These are phyloP conservation scores for Brachypalpus laphriformis DNA, from an alignment of 2,888 invertebrate species.

Conservation along the genomic window DNA sequence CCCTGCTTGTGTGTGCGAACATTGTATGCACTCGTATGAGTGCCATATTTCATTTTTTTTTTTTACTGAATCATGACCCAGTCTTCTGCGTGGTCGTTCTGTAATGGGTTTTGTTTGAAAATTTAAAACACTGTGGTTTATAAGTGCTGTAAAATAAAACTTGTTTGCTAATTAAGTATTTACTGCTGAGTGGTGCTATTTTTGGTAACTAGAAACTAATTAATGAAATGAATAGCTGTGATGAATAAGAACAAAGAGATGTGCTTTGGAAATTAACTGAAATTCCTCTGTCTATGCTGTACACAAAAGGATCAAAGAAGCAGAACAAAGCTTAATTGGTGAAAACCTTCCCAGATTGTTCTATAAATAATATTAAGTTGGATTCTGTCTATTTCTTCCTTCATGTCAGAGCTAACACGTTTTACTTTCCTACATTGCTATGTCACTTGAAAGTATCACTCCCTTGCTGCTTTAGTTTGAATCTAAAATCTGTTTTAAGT, in stretches of 20 bases:
- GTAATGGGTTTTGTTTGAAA: conserved; percentile 15
- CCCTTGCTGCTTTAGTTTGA: too few species aligned
- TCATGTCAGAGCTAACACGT: too few species aligned
- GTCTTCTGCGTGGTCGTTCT: conserved; percentile 59
- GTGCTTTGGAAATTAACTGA: too few species aligned
- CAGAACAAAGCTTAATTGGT: too few species aligned
- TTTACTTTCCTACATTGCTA: too few species aligned
- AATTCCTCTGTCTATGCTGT: too few species aligned
- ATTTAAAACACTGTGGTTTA: conserved; percentile 10
- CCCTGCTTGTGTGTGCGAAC: conserved; percentile 3
- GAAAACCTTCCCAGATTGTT: too few species aligned
- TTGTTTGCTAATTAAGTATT: background rate
- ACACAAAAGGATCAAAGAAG: too few species aligned
- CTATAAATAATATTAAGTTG: background rate
- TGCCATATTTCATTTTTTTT: background rate
- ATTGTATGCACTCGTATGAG: conserved; percentile 27
- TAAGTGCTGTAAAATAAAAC: background rate
- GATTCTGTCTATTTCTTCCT: too few species aligned
- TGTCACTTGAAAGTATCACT: too few species aligned
- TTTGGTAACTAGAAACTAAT: background rate
- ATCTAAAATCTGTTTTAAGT: too few species aligned
- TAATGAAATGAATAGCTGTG: background rate
- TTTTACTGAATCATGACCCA: conserved; percentile 70
- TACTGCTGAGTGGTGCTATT: background rate
- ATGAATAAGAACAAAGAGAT: background rate